Base-by-base conservation (phyloP, 2,888 invertebrate genomes). In the Oscheius onirici region DNA sequence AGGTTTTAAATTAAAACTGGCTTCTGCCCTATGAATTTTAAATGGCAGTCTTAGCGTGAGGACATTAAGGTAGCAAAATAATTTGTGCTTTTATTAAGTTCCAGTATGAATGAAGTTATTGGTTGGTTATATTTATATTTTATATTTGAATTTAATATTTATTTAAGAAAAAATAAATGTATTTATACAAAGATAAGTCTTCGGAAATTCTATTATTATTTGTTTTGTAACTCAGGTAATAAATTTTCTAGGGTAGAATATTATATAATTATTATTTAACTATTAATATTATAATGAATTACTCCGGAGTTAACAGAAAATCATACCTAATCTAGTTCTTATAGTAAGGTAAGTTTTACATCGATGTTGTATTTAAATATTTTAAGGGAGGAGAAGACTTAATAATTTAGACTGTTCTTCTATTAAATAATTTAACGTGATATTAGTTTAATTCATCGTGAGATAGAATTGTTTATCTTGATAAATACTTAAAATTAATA, bases 1-100 rank as follows among this genome's bases (percentile, higher is more conserved):
- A 79, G 77, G 77, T 72, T 79, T 77, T 79, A 91, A 89, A 91
- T 92, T 89, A 90, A 91, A 92, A 89, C 91, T 92, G 90, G 89
- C 88, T 90, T 91, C 92, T 92, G 92, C 92, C 91, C 92, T 91
- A 91, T 92, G 92, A 91, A 20, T 78, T 86, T 91, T 92, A 89
- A 92, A 92, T 91, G 91, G 92, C 92, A 91, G 92, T 92, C 91
- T 92, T 92, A 92, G 91, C 88, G 90, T 92, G 90, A 92, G 92
- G 91, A 92, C 92, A 91, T 92, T 91, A 92, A 92, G 92, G 92
- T 92, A 92, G 92, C 92, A 92, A 92, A 92, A 92, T 92, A 90
- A 92, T 90, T 92, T 91, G 92, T 92, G 91, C 92, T 90, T 92
- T 93, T 92, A 93, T 92, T 92, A 90, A 88, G 91, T 91, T 91